Evolutionary conservation across 2,888 invertebrate species (phyloP).

Genomic region (Hydropsyche betteni): DNA sequence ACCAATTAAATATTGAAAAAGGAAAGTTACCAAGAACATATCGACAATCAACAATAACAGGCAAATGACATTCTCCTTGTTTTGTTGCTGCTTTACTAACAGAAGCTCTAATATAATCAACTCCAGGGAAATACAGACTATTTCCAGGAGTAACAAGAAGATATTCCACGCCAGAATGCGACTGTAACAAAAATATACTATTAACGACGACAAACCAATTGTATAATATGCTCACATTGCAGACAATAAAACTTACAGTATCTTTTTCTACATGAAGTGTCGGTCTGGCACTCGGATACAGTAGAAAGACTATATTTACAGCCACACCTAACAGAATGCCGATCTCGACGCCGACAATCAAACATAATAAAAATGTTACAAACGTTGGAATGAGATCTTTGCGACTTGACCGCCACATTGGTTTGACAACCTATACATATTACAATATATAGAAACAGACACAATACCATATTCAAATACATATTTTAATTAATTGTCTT

Average conservation of each 20-base stretch:
- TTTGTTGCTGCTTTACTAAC: conserved; percentile 78
- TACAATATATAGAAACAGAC: not conserved
- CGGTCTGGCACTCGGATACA: conserved; percentile 85
- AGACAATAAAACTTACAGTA: conserved; percentile 61
- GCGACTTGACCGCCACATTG: conserved; percentile 85
- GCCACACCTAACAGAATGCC: conserved; percentile 86
- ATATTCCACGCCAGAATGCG: conserved; percentile 74
- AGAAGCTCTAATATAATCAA: conserved; percentile 82
- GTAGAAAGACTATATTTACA: conserved; percentile 78
- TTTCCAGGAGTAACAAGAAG: conserved; percentile 81
- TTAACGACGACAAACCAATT: not conserved
- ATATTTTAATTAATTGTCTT: conserved; percentile 48
- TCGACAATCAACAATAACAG: conserved; percentile 83
- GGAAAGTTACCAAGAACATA: conserved; percentile 72
- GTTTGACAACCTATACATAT: conserved; percentile 72
- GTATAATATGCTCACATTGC: not conserved
- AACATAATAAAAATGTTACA: conserved; percentile 84
- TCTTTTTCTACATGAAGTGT: conserved; percentile 77
- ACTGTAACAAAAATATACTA: conserved; percentile 62
- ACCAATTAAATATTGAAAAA: not conserved
- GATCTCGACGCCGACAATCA: conserved; percentile 84
- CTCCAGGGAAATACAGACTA: conserved; percentile 83
- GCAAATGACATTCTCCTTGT: conserved; percentile 75
- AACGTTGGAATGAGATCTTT: conserved; percentile 82
- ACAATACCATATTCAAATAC: not conserved